A percentile compares a stretch with the other conserved stretches of the same genome.
These are phyloP conservation scores for Elysia crispata DNA, from an alignment of 2,888 invertebrate genomes.

Conservation along the genomic window DNA sequence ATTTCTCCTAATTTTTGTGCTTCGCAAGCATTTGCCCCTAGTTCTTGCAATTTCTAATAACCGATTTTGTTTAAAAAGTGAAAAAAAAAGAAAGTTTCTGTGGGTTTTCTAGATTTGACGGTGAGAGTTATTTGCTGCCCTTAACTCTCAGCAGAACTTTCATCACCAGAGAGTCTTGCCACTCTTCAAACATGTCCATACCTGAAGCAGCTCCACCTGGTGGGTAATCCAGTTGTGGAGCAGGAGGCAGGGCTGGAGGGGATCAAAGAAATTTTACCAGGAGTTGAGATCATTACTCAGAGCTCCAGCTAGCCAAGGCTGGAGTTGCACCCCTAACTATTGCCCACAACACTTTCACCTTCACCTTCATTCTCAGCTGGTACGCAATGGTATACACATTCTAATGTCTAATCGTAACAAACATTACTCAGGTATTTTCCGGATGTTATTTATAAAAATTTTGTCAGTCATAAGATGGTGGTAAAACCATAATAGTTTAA, in stretches of 20 bases:
- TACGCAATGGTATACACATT: background rate
- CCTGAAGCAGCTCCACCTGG: conserved; percentile 47
- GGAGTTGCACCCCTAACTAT: no score
- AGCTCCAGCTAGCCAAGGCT: no score
- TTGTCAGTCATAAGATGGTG: no score
- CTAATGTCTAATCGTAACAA: background rate
- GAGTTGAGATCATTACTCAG: conserved; percentile 30
- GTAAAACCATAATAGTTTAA: no score
- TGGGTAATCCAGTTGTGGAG: conserved; percentile 51
- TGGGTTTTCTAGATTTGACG: background rate
- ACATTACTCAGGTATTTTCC: background rate
- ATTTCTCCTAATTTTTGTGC: no score
- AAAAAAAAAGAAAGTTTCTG: background rate
- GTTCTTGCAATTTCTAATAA: background rate
- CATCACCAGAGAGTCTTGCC: conserved; percentile 39
- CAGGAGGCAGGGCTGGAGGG: conserved; percentile 30
- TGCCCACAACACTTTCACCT: no score
- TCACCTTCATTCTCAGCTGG: no score
- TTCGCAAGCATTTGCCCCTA: no score
- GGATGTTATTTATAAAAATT: no score
- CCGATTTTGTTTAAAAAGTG: background rate
- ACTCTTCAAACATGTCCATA: conserved; percentile 47
- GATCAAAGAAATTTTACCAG: conserved; percentile 37
- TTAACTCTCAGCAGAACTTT: conserved; percentile 38
- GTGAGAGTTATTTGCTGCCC: background rate